phyloP scores from a whole-genome alignment of 2,113 vertebrate species.

The Otus sunia region DNA sequence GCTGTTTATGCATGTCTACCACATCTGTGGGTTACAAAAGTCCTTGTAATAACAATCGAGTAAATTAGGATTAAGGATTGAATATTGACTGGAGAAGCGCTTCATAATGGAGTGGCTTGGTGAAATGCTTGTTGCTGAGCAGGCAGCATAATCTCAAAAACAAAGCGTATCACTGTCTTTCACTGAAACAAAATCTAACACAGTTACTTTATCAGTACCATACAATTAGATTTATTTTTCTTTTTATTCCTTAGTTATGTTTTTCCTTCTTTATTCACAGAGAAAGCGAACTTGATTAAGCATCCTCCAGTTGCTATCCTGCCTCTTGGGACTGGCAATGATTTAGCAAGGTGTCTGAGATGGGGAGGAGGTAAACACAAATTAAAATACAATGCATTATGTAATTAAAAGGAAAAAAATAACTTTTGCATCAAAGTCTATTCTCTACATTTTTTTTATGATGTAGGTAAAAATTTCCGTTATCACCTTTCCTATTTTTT shows the following conservation, averaged over 20 bases:
- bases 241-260: neutral
- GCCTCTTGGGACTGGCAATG: slow-evolving; percentile 95
- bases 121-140: neutral
- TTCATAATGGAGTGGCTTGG: neutral
- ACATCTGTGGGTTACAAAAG: neutral
- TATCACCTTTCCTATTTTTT: neutral
- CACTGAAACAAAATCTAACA: neutral
- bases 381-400: neutral
- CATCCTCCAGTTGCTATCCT: slow-evolving; percentile 94
- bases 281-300: slow-evolving; percentile 89
- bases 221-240: neutral
- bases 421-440: neutral
- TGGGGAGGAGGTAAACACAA: slow-evolving; percentile 93
- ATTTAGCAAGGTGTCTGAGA: slow-evolving; percentile 91
- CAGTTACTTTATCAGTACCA: neutral
- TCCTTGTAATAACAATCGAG: neutral
- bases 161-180: neutral
- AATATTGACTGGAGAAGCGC: neutral
- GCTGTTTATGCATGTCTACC: neutral
- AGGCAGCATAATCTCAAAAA: neutral
- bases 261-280: slow-evolving; percentile 71
- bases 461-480: neutral
- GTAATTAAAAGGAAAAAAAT: neutral
- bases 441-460: neutral
- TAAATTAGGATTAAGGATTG: neutral